Percentiles rank a stretch among this genome's conserved stretches.
Evolutionary conservation across 2,113 vertebrate genomes (phyloP).

Genomic region (Platichthys stellatus): DNA sequence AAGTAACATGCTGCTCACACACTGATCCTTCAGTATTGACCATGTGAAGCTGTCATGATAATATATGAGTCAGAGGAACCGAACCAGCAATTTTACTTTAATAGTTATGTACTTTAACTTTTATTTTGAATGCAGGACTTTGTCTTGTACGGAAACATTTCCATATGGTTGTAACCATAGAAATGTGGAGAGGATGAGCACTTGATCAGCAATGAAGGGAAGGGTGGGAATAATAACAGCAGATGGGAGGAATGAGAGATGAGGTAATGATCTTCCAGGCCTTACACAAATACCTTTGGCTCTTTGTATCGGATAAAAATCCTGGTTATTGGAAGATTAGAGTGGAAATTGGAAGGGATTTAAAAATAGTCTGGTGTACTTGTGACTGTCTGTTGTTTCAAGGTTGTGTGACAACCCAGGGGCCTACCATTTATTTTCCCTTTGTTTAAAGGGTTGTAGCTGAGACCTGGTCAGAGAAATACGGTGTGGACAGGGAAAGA

Average conservation of each 20-base stretch:
- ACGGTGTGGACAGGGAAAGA: not conserved
- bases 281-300: constrained; percentile 10
- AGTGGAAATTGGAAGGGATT: constrained; percentile 22
- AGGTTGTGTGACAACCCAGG: not conserved
- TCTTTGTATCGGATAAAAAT: not conserved
- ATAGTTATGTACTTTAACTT: no score
- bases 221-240: constrained; percentile 39
- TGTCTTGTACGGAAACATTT: not conserved
- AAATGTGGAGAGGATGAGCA: constrained; percentile 53
- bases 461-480: not conserved
- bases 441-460: not conserved
- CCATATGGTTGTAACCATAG: constrained; percentile 16
- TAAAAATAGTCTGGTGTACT: not conserved
- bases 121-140: not conserved
- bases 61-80: not conserved
- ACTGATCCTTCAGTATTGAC: not conserved
- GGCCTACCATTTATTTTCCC: not conserved
- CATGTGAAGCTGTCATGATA: not conserved
- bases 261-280: constrained; percentile 43
- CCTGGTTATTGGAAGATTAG: not conserved
- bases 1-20: not conserved
- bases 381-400: not conserved
- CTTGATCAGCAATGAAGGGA: constrained; percentile 39
- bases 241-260: constrained; percentile 56
- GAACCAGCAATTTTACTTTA: no score